Evolutionary conservation across 2,113 vertebrate species (phyloP), one percentile per base, ranked within the genome.

Genomic region (Paramormyrops kingsleyae): DNA sequence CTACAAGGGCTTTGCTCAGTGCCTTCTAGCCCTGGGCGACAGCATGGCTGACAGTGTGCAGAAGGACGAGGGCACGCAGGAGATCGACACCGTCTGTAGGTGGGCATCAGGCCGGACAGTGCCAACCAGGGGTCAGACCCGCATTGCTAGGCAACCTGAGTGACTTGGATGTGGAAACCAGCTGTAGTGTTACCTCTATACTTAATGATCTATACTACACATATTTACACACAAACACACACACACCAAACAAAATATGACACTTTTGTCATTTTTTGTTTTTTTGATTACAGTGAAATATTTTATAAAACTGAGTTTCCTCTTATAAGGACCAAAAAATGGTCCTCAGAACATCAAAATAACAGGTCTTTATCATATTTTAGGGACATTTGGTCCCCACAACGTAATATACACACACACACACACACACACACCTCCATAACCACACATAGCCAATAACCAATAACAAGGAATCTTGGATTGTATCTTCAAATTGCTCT

Each of bases 21-120:
- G 98, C 96, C 96, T 99, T 74, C 94, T 99, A 92, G 96, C 96
- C 91, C 94, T 99, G 24, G 98, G 98, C 87, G 97, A 99, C 89
- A 95, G 97, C 94, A 97, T 99, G 96, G 96, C 93, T 90, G 96
- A 92, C 91, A 92, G 94, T 9, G 89, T 94, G 87, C 94, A 91
- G 44, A 93, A 94, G 90, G 94, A 95, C 89, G 94, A 89, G 80
- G 94, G 93, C 87, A 89, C 47, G 5, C 95, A 96, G 91, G 96
- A 99, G 92, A 96, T 99, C 49, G 97, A 97, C 90, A 95, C 95
- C 56, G 94, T 99, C 92, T 99, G 98, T 97, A 97, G 96, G 98
- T 98, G 94, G 94, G 93, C 90, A 90, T 13, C 6, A 88, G 10
- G 9, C 19, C 24, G 2, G 8, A 13, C 44, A n/a, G 83, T 17